Evolutionary conservation across 2,113 vertebrate genomes (phyloP).

Genomic region (Hemichromis elongatus): DNA sequence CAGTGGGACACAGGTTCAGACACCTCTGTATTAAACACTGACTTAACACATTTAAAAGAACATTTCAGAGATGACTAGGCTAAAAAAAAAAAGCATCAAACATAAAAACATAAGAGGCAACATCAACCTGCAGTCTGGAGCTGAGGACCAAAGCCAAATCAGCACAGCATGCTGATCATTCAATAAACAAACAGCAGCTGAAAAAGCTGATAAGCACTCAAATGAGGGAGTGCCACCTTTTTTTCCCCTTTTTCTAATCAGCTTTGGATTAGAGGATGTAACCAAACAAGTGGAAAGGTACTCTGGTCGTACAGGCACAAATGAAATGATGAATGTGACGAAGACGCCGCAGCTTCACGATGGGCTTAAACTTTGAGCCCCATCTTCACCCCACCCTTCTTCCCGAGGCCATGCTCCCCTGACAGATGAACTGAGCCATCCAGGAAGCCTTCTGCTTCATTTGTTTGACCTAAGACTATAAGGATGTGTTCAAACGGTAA

Average conservation of each 20-base stretch:
- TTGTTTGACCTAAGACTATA: background rate
- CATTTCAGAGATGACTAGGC: background rate
- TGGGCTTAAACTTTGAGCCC: fast-evolving
- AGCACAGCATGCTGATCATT: background rate
- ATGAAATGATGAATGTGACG: background rate
- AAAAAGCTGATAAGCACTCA: background rate
- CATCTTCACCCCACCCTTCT: background rate
- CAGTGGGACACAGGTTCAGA: background rate
- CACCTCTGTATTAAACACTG: background rate
- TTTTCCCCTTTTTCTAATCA: background rate
- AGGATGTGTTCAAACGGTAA: background rate
- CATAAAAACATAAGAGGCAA: background rate
- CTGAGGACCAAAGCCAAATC: background rate
- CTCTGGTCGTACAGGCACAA: background rate
- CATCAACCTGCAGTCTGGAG: background rate
- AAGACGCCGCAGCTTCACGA: background rate
- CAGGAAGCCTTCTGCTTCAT: background rate
- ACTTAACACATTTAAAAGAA: fast-evolving
- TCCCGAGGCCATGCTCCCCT: background rate
- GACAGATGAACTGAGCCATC: background rate
- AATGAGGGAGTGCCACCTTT: background rate
- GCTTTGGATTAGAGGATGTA: background rate
- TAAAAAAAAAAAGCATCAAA: background rate
- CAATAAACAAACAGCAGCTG: background rate
- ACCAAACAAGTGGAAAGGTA: background rate